Conservation (phyloP, 2,888 invertebrate genomes). For the Oscheius onirici region DNA sequence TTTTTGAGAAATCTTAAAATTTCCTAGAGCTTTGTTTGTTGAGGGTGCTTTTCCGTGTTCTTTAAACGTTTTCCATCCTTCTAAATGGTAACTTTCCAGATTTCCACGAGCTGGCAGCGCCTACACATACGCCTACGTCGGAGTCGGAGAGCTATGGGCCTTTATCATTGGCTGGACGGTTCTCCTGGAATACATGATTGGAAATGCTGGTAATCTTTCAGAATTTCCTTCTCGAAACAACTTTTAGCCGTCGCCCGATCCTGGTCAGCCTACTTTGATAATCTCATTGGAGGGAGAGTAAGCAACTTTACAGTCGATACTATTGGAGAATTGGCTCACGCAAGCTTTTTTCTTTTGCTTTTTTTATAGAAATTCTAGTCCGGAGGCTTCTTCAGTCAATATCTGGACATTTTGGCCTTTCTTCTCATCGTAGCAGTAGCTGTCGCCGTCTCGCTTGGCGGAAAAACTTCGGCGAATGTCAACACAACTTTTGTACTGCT, state of each 20-base stretch:
- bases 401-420: conserved; percentile 46
- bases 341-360: neutral
- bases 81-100: conserved; percentile 30
- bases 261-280: conserved; percentile 74
- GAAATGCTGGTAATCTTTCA: conserved; percentile 46
- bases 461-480: conserved; percentile 72
- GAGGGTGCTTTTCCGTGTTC: too few species aligned
- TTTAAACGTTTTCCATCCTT: too few species aligned
- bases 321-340: conserved; percentile 23
- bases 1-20: conserved; percentile 4
- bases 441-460: conserved; percentile 70
- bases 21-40: neutral
- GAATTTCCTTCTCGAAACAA: neutral
- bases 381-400: conserved; percentile 18
- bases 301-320: conserved; percentile 60
- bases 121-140: conserved; percentile 89
- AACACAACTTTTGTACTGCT: conserved; percentile 71
- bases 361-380: neutral
- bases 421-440: conserved; percentile 41
- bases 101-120: conserved; percentile 83
- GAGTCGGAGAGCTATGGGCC: conserved; percentile 92
- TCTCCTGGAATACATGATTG: conserved; percentile 82
- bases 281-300: conserved; percentile 49
- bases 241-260: conserved; percentile 73
- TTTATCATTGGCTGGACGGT: conserved; percentile 78